These are phyloP conservation scores for Holothuria glaberrima DNA, from an alignment of 35 echinoderm and acorn worm species.

Conservation along the genomic window DNA sequence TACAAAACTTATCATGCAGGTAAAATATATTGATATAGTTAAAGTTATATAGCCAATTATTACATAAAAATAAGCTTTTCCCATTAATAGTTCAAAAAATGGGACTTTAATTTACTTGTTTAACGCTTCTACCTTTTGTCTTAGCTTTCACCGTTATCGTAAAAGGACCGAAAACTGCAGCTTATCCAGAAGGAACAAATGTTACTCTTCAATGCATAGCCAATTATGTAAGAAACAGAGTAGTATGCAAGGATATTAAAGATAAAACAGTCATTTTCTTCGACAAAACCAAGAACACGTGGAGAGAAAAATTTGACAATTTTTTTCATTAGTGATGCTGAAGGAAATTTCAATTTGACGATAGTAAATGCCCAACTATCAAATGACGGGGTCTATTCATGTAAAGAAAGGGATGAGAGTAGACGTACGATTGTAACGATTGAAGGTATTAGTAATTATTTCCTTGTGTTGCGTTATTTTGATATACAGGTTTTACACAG, in stretches of 20 bases:
- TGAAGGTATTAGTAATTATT: too few species aligned
- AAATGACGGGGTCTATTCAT: not conserved
- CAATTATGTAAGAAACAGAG: not conserved
- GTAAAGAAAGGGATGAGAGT: not conserved
- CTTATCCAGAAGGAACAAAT: not conserved
- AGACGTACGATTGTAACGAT: not conserved
- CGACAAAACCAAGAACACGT: too few species aligned
- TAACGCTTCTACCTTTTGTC: too few species aligned
- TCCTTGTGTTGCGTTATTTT: too few species aligned
- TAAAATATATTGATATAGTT: too few species aligned
- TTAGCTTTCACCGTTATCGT: not conserved
- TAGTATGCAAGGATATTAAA: not conserved
- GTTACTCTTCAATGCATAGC: not conserved
- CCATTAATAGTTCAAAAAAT: too few species aligned
- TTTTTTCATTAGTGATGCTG: not conserved
- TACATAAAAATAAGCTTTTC: too few species aligned
- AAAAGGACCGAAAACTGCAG: not conserved
- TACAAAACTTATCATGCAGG: too few species aligned
- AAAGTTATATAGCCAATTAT: too few species aligned
- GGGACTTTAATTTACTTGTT: too few species aligned
- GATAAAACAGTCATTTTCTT: not conserved
- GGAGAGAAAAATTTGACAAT: not conserved
- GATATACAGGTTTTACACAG: too few species aligned
- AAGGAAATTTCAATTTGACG: not conserved
- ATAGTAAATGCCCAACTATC: too few species aligned